Evolutionary conservation across 2,113 vertebrate species (phyloP), one percentile per base, ranked within the genome.

Genomic region (Peromyscus polionotus): DNA sequence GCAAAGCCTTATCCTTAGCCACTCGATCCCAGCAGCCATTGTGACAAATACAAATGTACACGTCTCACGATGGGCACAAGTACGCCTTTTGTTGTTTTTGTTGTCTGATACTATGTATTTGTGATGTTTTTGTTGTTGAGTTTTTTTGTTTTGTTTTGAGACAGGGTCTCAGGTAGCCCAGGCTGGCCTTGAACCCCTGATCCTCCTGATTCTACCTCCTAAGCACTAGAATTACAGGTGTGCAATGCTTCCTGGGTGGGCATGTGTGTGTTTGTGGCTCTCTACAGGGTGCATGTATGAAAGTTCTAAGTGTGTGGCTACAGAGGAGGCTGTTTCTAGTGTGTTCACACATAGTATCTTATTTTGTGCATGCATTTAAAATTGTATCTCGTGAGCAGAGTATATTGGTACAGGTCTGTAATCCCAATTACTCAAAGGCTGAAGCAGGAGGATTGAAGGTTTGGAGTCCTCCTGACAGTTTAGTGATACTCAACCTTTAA

Each of bases 201-300:
- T 85, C n/a, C 16, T 42, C 39, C 39, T 45, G 81, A 45, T 28
- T 65, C n/a, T 65, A 4, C 39, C n/a, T 63, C 59, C n/a, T 63
- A 10, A 42, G 8, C n/a, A 42, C 24, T 28, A 42, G 39, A 84
- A 17, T 63, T n/a, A 10, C 59, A 63, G 24, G 13, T 0, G 2
- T 17, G 59, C 59, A 11, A 42, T 28, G 24, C 24, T 31, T 63
- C 12, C n/a, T 63, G 24, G 36, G 48, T 1, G 3, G 39, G 54
- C 0, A 0, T 10, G 61, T 0, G 0, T 45, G 26, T 67, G 39
- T 45, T 8, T 11, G 68, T 75, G 51, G 22, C 72, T 86, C n/a
- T 90, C 36, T 70, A n/a, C 1, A 5, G 65, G 48, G 5, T 20
- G 2, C 12, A 1, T 4, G 19, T 68, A 9, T 67, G 77, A 5